Conservation (phyloP, 1,140 invertebrate species). For the Hylaeus volcanicus region DNA sequence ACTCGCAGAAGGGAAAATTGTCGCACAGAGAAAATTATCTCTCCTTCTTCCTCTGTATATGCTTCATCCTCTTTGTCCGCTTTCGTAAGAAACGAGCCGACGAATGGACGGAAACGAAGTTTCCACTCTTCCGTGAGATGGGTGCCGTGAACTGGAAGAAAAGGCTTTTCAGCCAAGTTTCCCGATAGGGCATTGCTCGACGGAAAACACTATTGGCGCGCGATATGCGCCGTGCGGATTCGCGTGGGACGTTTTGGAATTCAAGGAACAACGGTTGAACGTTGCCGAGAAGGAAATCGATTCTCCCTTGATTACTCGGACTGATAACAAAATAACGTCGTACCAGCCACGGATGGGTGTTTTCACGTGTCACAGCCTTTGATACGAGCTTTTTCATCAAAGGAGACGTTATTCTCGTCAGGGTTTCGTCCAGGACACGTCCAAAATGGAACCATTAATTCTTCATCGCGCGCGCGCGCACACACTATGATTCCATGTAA, state of each 20-base stretch:
- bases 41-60: background rate
- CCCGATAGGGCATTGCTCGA: background rate
- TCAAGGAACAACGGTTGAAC: background rate
- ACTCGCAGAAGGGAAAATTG: background rate
- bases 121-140: background rate
- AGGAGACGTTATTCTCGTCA: background rate
- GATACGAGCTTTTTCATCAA: background rate
- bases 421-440: too few relatives aligned
- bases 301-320: background rate
- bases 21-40: background rate
- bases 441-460: too few relatives aligned
- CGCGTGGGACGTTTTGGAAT: too few relatives aligned
- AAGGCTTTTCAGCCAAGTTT: background rate
- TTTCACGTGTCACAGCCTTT: too few relatives aligned
- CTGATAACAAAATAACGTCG: slow-evolving; percentile 7
- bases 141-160: background rate
- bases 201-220: background rate
- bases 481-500: too few relatives aligned
- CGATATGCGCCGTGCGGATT: too few relatives aligned
- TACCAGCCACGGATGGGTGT: too few relatives aligned
- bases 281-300: background rate
- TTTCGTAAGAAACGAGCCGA: background rate
- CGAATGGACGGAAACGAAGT: background rate
- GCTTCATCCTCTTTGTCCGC: background rate
- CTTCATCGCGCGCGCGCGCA: too few relatives aligned